These are phyloP conservation scores for Harpagus bidentatus DNA, from an alignment of 2,113 vertebrate genomes.

Conservation along the genomic window DNA sequence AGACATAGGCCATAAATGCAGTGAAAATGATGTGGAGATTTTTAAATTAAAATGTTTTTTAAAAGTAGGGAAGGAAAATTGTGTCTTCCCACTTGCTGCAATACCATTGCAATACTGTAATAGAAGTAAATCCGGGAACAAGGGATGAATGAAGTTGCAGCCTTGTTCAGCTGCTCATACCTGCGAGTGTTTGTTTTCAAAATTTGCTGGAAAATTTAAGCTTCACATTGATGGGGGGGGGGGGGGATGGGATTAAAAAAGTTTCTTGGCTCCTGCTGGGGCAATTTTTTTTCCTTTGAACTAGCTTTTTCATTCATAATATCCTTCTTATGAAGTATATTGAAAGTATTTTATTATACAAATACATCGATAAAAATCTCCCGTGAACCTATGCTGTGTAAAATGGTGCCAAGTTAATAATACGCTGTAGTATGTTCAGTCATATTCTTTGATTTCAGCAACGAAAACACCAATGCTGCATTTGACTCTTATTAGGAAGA, in stretches of 20 bases:
- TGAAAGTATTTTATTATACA: background rate
- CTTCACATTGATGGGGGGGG: background rate
- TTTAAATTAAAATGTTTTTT: background rate
- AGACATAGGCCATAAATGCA: background rate
- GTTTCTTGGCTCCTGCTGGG: background rate
- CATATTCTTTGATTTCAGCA: background rate
- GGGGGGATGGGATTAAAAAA: background rate
- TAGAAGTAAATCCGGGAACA: background rate
- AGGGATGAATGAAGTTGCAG: background rate
- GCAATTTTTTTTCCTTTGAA: background rate
- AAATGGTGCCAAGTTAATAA: background rate
- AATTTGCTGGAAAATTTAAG: background rate
- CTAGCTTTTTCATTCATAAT: background rate
- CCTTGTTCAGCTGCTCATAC: background rate
- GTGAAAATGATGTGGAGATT: background rate
- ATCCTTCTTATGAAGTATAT: background rate
- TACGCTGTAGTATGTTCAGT: background rate
- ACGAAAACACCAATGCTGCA: fast-evolving
- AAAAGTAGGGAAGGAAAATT: background rate
- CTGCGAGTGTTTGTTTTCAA: background rate
- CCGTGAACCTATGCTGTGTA: background rate
- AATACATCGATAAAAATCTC: background rate
- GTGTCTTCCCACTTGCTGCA: background rate
- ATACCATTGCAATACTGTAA: fast-evolving
- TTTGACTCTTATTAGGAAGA: background rate